Conservation (phyloP, 1,140 invertebrate genomes). For the Lucilia cuprina region DNA sequence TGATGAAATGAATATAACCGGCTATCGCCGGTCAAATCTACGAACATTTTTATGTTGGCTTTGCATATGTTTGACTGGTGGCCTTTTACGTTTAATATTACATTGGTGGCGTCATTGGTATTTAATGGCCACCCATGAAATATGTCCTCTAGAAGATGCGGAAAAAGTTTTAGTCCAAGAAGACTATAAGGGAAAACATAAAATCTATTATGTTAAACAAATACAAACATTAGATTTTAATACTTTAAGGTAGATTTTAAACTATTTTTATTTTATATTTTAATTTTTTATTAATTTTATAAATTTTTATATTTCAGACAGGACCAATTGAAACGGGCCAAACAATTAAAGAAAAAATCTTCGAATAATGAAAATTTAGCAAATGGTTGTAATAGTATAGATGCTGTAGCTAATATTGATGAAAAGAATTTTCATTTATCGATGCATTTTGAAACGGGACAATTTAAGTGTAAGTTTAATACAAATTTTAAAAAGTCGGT, state of each 20-base stretch:
- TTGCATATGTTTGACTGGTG: conserved; percentile 72
- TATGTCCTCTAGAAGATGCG: conserved; percentile 75
- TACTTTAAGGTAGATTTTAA: conserved; percentile 60
- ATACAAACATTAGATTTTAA: conserved; percentile 50
- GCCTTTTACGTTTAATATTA: conserved; percentile 79
- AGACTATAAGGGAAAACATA: conserved; percentile 74
- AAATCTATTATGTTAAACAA: conserved; percentile 72
- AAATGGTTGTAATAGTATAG: conserved; percentile 25
- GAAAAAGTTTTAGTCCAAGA: conserved; percentile 80
- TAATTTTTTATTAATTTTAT: neutral
- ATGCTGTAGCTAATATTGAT: conserved; percentile 40
- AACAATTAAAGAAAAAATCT: neutral
- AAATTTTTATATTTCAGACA: neutral
- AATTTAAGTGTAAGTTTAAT: conserved; percentile 53
- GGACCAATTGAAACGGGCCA: neutral
- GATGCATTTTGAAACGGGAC: conserved; percentile 52
- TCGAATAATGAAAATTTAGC: neutral
- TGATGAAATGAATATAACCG: conserved; percentile 75
- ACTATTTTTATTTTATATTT: neutral
- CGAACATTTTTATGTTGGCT: conserved; percentile 69
- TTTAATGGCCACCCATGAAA: conserved; percentile 75
- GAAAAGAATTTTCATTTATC: conserved; percentile 47
- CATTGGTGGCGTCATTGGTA: conserved; percentile 87
- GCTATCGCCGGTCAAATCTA: conserved; percentile 67
- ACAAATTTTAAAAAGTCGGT: neutral